Conservation (phyloP, 1,140 invertebrate species). For the Bilobella aurantiaca region DNA sequence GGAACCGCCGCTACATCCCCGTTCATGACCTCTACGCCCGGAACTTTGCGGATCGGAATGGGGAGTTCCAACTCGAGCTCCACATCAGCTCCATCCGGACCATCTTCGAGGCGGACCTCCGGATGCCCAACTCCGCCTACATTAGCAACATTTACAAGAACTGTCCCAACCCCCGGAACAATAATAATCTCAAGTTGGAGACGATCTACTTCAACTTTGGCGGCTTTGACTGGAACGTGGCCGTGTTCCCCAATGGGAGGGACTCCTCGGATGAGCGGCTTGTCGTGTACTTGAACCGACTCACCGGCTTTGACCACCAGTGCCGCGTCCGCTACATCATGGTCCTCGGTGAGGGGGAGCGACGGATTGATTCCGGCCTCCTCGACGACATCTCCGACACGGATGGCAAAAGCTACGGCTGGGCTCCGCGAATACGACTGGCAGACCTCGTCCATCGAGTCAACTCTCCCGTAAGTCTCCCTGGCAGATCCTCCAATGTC, state of each 20-base stretch:
- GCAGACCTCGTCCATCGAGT: conserved; percentile 50
- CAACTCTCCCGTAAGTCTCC: too few species aligned
- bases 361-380: conserved; percentile 60
- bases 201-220: conserved; percentile 63
- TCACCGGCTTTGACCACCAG: conserved; percentile 70
- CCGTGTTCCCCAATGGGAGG: conserved; percentile 56
- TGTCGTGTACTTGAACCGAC: conserved; percentile 56
- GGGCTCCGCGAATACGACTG: conserved; percentile 55
- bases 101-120: conserved; percentile 60
- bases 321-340: conserved; percentile 62
- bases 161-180: conserved; percentile 10
- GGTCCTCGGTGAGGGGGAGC: conserved; percentile 58
- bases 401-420: conserved; percentile 60
- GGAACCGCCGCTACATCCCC: conserved; percentile 66
- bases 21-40: conserved; percentile 60
- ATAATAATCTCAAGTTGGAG: conserved; percentile 48
- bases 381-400: conserved; percentile 66
- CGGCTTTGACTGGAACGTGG: conserved; percentile 74
- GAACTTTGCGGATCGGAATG: conserved; percentile 65
- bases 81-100: conserved; percentile 66
- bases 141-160: conserved; percentile 23
- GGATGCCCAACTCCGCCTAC: conserved; percentile 44
- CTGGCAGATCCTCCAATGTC: too few species aligned
- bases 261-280: conserved; percentile 43
- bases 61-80: conserved; percentile 71